Evolutionary conservation across 2,888 invertebrate genomes (phyloP).

Genomic region (Linyphia triangularis): DNA sequence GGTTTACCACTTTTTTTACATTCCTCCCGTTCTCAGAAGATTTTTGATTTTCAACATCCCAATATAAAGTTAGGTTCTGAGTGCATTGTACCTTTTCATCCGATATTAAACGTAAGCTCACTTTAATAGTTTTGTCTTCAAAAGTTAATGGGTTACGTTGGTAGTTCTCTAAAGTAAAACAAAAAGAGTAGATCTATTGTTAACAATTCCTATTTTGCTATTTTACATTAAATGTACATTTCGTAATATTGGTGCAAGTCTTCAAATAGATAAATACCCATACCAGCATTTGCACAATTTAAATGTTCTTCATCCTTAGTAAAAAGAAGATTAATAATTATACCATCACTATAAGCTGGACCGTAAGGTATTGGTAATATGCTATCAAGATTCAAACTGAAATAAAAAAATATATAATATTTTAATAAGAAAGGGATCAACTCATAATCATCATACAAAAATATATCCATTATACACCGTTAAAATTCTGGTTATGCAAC

Average conservation of each 20-base stretch:
- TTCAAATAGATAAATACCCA: no score
- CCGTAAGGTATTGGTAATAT: slow-evolving; percentile 22
- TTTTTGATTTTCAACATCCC: neutral
- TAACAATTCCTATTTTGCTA: no score
- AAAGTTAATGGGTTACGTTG: neutral
- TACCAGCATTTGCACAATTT: neutral
- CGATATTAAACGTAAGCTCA: slow-evolving; percentile 11
- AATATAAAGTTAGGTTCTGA: neutral
- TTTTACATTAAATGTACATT: no score
- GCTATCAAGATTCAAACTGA: neutral
- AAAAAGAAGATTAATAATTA: neutral
- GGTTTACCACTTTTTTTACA: no score
- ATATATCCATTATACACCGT: neutral
- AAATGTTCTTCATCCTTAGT: neutral
- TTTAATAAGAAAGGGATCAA: no score
- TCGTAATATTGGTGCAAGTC: no score
- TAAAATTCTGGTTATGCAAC: neutral
- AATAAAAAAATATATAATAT: neutral
- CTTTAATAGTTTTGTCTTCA: neutral
- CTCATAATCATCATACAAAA: no score
- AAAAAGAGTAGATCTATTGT: no score
- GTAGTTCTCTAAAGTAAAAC: neutral
- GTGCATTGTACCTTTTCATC: neutral
- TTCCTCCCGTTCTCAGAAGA: no score
- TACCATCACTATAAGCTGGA: neutral